Evolutionary conservation across 1,140 invertebrate genomes (phyloP).

Genomic region (Achatina immaculata): DNA sequence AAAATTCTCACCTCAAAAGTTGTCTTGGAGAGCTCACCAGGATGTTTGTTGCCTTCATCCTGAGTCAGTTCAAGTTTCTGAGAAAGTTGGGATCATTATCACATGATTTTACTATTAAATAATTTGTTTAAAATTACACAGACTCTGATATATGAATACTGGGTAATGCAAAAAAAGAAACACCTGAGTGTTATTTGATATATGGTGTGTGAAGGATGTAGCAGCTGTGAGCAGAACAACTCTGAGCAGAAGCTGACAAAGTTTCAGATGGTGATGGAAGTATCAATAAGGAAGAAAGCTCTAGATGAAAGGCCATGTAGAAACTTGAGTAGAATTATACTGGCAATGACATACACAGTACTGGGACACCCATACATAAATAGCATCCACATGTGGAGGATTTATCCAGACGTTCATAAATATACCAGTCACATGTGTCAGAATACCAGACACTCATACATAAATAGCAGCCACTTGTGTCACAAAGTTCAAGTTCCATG

Average conservation of each 20-base stretch:
- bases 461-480: no score
- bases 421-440: no score
- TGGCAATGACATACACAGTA: background rate
- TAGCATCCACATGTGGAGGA: no score
- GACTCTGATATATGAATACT: background rate
- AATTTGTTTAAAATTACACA: background rate
- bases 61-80: slow-evolving; percentile 67
- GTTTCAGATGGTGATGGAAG: slow-evolving; percentile 9
- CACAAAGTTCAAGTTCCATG: no score
- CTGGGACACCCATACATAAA: no score
- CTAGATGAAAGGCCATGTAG: background rate
- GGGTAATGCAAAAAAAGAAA: background rate
- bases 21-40: slow-evolving; percentile 58
- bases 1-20: slow-evolving; percentile 61
- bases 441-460: no score
- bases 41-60: slow-evolving; percentile 60
- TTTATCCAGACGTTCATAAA: no score
- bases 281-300: background rate
- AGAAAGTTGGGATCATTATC: slow-evolving; percentile 23
- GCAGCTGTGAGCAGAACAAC: no score
- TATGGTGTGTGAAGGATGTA: no score
- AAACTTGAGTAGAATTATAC: background rate
- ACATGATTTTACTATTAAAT: background rate
- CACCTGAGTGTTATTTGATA: no score
- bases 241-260: no score